Base-by-base conservation (phyloP, 2,113 vertebrate species). In the Tauraco erythrolophus region DNA sequence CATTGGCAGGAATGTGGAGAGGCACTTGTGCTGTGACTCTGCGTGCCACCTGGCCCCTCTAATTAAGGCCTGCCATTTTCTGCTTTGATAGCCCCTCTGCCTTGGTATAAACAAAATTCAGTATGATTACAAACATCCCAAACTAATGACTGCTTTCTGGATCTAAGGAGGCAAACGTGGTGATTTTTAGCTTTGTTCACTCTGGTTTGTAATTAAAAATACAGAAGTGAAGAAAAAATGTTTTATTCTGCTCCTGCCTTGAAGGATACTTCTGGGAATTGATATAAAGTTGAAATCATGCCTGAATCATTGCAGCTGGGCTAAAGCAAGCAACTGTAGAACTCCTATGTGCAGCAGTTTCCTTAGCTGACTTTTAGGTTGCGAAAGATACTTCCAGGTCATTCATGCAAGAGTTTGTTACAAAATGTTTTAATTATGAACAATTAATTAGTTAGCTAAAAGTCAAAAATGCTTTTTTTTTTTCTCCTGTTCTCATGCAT, bases 1-100 rank as follows among this genome's bases (percentile, higher is more conserved):
- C 97, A 94, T 23, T 91, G 91, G 88, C 93, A 94, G 91, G 85
- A 83, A 80, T 2, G 45, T 50, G 69, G 84, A 81, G 77, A 94
- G 94, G 81, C 78, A 25, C 70, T 97, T 89, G 95, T 89, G 77
- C 82, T 89, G 84, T 93, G 92, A 76, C 89, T 96, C 89, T 89
- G 76, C 54, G 31, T 94, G 92, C 96, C 96, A 98, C 97, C 97
- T 98, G 97, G 85, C 97, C 91, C 96, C 51, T 61, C 91, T 98
- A 95, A 98, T 98, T 97, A 97, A 87, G 88, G 85, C 35, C 90
- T 94, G 75, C 66, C 89, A 76, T 96, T 92, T 97, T 97, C 95
- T 97, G 92, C 94, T 98, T 94, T 94, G 86, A 91, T 92, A 84
- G 88, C 69, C 93, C 85, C 84, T 92, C 95, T 94, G 91, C 96